Evolutionary conservation across 2,888 invertebrate species (phyloP).

Genomic region (Cheilosia grossa): DNA sequence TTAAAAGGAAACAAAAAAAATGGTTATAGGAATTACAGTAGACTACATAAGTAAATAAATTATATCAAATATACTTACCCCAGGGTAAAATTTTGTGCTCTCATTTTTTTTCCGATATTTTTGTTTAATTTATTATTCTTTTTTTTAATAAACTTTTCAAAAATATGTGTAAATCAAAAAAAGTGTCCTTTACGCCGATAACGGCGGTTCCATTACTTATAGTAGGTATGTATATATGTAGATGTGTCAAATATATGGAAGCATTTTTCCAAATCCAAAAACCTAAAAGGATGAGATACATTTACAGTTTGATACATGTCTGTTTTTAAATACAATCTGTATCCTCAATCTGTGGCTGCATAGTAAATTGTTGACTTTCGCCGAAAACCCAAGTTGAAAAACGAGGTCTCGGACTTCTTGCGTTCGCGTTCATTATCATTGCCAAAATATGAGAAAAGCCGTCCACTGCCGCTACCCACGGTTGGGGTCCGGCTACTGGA

Average conservation of each 20-base stretch:
- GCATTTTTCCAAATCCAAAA: not conserved
- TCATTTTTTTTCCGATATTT: conserved; percentile 11
- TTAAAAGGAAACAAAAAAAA: not conserved
- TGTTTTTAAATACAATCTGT: conserved; percentile 15
- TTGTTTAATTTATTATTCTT: conserved; percentile 29
- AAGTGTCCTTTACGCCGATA: conserved; percentile 78
- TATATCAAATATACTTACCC: conserved; percentile 46
- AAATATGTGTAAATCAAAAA: conserved; percentile 64
- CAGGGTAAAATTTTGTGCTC: conserved; percentile 18
- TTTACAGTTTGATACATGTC: not conserved
- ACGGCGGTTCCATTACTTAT: too few relatives aligned
- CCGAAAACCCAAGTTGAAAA: conserved; percentile 82
- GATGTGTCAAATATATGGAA: too few relatives aligned
- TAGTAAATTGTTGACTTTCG: conserved; percentile 83
- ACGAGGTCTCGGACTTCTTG: conserved; percentile 83
- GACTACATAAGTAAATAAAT: not conserved
- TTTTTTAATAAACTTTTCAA: conserved; percentile 67
- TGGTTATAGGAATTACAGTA: not conserved
- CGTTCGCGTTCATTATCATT: conserved; percentile 82
- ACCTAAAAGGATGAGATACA: not conserved
- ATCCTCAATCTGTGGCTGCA: conserved; percentile 80
- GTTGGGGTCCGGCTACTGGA: conserved; percentile 78
- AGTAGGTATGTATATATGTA: too few relatives aligned
- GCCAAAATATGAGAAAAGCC: conserved; percentile 82
- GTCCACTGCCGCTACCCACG: conserved; percentile 78